Base-by-base conservation (phyloP, 1,140 invertebrate species). In the Capitella teleta region DNA sequence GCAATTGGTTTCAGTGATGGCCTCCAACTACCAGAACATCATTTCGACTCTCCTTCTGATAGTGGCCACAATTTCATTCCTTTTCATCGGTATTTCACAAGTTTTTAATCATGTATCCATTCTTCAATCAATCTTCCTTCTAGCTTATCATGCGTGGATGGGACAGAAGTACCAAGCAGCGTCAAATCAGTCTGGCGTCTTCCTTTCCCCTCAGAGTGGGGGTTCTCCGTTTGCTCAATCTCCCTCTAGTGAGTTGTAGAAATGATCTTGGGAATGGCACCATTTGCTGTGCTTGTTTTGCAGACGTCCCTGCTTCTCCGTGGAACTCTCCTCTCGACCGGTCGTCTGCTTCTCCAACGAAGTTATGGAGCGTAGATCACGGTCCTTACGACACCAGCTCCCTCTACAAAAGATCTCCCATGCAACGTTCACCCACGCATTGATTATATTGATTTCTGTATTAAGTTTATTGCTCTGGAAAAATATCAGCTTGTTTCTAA, bases 41-140 rank as follows among this genome's bases (percentile, higher is more conserved):
- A 52, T 66, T 23, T 58, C 61, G 18, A 54, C 61, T 3, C 47
- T 64, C 5, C 21, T 51, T 4, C 49, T 62, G n/a, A 56, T 66
- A 21, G 59, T 67, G 25, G 47, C 57, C 10, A 66, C 61, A 21
- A 58, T 57, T 12, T 47, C 55, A 6, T 57, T 57, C 18, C 59
- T 62, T 23, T 40, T 68, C 21, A 49, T 66, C 37, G 63, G 66
- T 64, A n/a, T n/a, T n/a, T n/a, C n/a, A n/a, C n/a, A n/a, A n/a
- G n/a, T n/a, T n/a, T n/a, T 45, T 45, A 14, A 45, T 45, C 12
- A 8, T 45, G 8, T 45, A 24, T 25, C 8, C 8, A 10, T 25
- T 45, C 14, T 8, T 14, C n/a, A 28, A 12, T 19, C 2, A 18
- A n/a, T 42, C 18, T 19, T 12, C 14, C 10, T 6, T 49, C 5